phyloP scores from a whole-genome alignment of 2,113 vertebrate genomes.

The Lontra canadensis region DNA sequence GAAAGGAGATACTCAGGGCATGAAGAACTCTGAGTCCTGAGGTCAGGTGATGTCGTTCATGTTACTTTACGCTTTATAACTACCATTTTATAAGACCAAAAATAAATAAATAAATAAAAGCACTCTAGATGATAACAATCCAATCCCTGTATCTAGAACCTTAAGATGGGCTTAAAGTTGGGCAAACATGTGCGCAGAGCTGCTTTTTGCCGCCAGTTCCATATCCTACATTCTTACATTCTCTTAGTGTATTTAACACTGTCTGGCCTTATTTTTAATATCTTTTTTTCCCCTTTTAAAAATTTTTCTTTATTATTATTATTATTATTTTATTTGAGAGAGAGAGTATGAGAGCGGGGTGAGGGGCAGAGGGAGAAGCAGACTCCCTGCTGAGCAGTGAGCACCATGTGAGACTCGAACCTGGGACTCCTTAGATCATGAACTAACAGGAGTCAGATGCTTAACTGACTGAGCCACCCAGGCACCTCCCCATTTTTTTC shows the following conservation, averaged over 20 bases:
- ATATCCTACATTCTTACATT: background rate
- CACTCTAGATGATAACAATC: background rate
- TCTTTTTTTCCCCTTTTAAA: background rate
- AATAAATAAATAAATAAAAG: background rate
- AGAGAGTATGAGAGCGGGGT: too few relatives aligned
- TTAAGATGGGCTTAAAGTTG: background rate
- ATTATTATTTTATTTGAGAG: background rate
- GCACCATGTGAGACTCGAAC: too few relatives aligned
- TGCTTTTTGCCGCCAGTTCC: rapidly evolving
- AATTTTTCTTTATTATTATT: background rate
- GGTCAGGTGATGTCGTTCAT: background rate
- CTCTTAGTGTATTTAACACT: background rate
- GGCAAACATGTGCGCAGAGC: background rate
- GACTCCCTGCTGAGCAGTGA: too few relatives aligned
- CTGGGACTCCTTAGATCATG: too few relatives aligned
- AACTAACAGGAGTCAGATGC: background rate
- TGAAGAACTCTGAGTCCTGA: background rate
- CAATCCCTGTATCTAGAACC: background rate
- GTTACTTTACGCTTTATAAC: background rate
- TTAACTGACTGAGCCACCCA: background rate
- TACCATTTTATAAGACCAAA: background rate
- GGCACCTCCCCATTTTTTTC: background rate
- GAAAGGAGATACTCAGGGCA: background rate
- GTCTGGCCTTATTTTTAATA: background rate
- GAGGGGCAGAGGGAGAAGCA: too few relatives aligned